Evolutionary conservation across 2,888 invertebrate genomes (phyloP).

Genomic region (Latrodectus hesperus): DNA sequence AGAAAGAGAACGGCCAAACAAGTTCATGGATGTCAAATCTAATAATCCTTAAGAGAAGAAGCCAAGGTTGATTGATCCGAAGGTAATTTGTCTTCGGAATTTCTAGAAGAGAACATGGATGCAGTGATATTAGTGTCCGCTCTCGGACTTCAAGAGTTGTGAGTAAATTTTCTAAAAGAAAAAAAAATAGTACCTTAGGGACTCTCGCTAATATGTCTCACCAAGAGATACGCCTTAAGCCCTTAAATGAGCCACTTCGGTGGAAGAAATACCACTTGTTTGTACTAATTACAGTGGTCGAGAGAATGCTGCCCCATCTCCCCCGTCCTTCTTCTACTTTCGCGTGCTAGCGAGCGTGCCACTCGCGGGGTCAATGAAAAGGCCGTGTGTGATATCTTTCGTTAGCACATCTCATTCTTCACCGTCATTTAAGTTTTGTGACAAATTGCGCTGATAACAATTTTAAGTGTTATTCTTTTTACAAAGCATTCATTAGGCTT

Average conservation of each 20-base stretch:
- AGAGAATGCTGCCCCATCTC: background rate
- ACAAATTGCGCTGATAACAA: background rate
- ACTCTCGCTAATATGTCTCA: background rate
- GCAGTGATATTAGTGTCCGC: background rate
- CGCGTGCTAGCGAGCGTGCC: conserved; percentile 29
- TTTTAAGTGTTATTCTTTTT: background rate
- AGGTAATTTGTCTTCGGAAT: conserved; percentile 28
- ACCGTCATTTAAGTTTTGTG: background rate
- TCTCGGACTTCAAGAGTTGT: background rate
- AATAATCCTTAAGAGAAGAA: conserved; percentile 10
- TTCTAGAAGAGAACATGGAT: background rate
- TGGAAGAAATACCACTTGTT: conserved; percentile 27
- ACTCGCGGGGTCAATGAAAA: conserved; percentile 12
- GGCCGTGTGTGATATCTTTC: conserved; percentile 15
- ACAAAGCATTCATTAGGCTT: background rate
- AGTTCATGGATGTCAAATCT: conserved; percentile 6
- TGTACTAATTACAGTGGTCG: conserved; percentile 29
- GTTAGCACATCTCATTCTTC: background rate
- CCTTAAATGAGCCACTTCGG: background rate
- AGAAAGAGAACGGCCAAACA: background rate
- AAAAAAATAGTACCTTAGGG: conserved; percentile 15
- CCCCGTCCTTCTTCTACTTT: background rate
- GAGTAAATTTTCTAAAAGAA: background rate
- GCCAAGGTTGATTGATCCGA: conserved; percentile 24
- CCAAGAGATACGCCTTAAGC: conserved; percentile 14